Base-by-base conservation (phyloP, 2,888 invertebrate genomes). In the Epistrophe grossulariae region DNA sequence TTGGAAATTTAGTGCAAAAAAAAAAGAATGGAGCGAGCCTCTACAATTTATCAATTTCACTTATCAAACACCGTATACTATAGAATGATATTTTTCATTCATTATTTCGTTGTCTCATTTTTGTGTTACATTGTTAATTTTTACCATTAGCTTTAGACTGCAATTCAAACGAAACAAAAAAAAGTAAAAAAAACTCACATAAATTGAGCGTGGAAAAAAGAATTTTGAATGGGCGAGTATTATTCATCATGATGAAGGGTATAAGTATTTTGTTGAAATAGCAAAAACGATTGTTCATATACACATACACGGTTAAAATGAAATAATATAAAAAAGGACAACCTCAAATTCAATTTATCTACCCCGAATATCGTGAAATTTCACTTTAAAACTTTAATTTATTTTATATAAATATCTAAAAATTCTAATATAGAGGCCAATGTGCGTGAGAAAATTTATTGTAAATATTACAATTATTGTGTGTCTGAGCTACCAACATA, bases 371-470 rank as follows among this genome's bases (percentile, higher is more conserved):
- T 24, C 9, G n/a, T 28, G 11, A 6, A 17, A n/a, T 66, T 66
- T 66, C 64, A 48, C 48, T 66, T 48, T 48, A 7, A 17, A 17
- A 31, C 28, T 0, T n/a, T 10, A 1, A 15, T 43, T 43, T 9
- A 2, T 1, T 40, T 24, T 40, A 38, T 62, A 10, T 4, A 24
- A 13, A 50, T n/a, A n/a, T 50, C 50, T 43, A 10, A 38, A 19
- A 17, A 15, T 43, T 13, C 13, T n/a, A 40, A 4, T 11, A 24
- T 3, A 24, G 13, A 15, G 8, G 0, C 9, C 9, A 24, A 40
- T 40, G 17, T 66, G 64, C 64, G 64, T 66, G 64, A 48, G 45
- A 48, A 24, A 66, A 48, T 66, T 2, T 11, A n/a, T 48, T 15
- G 28, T n/a, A 9, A 6, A 15, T 2, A 52, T 6, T 19, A 13